These are phyloP conservation scores for Pantherophis vulpinus DNA, from an alignment of 2,797 vertebrate species.

Conservation along the genomic window DNA sequence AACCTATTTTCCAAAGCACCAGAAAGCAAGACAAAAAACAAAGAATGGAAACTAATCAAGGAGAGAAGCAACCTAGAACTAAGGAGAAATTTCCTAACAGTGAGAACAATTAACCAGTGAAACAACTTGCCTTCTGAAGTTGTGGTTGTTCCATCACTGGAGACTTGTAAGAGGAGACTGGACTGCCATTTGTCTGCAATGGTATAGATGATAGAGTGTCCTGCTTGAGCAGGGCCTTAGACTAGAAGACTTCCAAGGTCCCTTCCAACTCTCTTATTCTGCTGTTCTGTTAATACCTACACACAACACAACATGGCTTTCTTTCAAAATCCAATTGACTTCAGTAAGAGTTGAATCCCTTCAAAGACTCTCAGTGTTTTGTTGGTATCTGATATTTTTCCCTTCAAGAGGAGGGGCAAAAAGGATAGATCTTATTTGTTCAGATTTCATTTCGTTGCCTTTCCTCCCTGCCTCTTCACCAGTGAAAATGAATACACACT, in stretches of 20 bases:
- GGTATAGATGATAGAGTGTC: not conserved
- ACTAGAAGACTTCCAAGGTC: not conserved
- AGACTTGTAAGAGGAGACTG: not conserved
- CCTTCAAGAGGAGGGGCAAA: not conserved
- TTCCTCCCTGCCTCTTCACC: not conserved
- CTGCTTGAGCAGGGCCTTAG: not conserved
- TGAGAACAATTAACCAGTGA: not conserved
- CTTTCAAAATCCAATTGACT: not conserved
- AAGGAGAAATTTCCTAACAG: not conserved
- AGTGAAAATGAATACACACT: not conserved
- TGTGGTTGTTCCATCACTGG: not conserved
- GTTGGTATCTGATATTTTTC: not conserved
- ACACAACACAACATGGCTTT: not conserved
- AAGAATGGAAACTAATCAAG: not conserved
- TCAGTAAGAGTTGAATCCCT: not conserved
- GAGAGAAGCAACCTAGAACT: not conserved
- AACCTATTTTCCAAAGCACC: not conserved
- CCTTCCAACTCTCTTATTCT: not conserved
- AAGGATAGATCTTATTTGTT: not conserved
- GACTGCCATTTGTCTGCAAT: no score
- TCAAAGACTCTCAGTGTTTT: slow-evolving; percentile 7
- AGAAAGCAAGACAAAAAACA: not conserved
- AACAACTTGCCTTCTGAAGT: not conserved
- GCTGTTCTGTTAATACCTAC: not conserved
- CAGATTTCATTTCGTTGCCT: not conserved